Percentiles rank a stretch among this genome's conserved stretches.
Evolutionary conservation across 2,113 vertebrate species (phyloP).

Genomic region (Corythornis vintsioides): DNA sequence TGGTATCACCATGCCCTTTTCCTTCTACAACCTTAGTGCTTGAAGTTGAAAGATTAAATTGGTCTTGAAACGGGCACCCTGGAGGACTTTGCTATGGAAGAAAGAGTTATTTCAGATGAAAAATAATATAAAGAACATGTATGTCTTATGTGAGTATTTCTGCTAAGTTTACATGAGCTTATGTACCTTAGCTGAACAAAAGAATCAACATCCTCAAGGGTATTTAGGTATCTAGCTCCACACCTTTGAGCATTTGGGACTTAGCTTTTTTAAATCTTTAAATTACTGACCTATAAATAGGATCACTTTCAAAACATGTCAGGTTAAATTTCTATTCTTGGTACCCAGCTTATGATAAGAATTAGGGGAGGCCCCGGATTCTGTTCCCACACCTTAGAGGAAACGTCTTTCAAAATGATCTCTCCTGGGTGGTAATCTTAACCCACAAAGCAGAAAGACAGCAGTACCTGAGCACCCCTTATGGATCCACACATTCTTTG

Average conservation of each 20-base stretch:
- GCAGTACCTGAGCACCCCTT: not conserved
- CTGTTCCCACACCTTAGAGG: not conserved
- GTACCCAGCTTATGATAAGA: not conserved
- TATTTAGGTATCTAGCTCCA: not conserved
- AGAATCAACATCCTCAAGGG: not conserved
- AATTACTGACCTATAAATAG: not conserved
- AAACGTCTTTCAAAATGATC: not conserved
- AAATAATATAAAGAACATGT: not conserved
- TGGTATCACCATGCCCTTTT: not conserved
- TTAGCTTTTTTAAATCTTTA: not conserved
- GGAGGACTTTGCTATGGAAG: not conserved
- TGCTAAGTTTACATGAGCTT: not conserved
- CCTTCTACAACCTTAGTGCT: not conserved
- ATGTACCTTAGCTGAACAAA: not conserved
- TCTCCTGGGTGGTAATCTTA: not conserved
- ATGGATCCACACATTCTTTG: not conserved
- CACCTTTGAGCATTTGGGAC: not conserved
- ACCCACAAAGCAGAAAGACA: not conserved
- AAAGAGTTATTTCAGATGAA: not conserved
- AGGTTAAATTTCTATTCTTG: not conserved
- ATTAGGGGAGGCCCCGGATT: not conserved
- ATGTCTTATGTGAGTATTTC: not conserved
- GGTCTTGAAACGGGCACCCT: not conserved
- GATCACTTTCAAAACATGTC: not conserved
- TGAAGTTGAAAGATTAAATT: not conserved